Percentiles rank a stretch among this genome's conserved stretches.
phyloP scores from a whole-genome alignment of 23 tunicate genomes.

The Oikopleura dioica region DNA sequence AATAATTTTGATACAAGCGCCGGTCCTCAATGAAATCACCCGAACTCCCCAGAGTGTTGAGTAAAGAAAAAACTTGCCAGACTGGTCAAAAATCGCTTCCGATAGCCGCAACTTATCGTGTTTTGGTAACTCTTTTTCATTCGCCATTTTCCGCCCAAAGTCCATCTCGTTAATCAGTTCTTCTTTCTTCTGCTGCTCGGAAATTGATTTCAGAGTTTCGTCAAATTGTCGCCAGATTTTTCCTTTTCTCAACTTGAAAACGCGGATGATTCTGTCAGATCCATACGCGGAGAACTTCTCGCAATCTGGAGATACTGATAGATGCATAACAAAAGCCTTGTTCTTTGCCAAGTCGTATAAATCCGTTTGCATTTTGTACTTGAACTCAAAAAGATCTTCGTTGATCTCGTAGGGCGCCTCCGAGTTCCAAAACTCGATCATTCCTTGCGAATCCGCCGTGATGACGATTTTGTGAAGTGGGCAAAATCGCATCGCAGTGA shows the following conservation, averaged over 20 bases:
- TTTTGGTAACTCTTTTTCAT: constrained; percentile 64
- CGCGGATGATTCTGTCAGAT: constrained; percentile 27
- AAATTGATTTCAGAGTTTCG: constrained; percentile 23
- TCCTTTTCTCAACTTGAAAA: constrained; percentile 39
- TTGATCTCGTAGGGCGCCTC: constrained; percentile 24
- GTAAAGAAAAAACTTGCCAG: constrained; percentile 51
- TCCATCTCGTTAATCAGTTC: constrained; percentile 87
- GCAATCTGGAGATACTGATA: constrained; percentile 40
- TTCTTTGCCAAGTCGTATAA: constrained; percentile 44
- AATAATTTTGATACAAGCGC: constrained; percentile 7
- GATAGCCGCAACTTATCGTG: constrained; percentile 15
- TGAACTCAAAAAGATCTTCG: constrained; percentile 23
- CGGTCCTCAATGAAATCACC: constrained; percentile 50
- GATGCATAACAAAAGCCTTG: constrained; percentile 35
- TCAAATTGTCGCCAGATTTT: not conserved
- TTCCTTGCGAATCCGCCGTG: constrained; percentile 53
- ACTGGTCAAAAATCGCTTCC: constrained; percentile 63
- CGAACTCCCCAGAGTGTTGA: constrained; percentile 74
- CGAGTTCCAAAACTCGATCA: constrained; percentile 69
- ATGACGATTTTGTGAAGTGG: constrained; percentile 31
- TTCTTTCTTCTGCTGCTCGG: constrained; percentile 33
- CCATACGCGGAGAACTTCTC: constrained; percentile 28
- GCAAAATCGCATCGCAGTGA: constrained; percentile 26
- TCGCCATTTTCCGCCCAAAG: constrained; percentile 76
- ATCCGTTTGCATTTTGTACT: constrained; percentile 68